Percentiles rank a stretch among this genome's conserved stretches.
These are phyloP conservation scores for Cheilosia scutellata DNA, from an alignment of 2,888 invertebrate species.

Conservation along the genomic window DNA sequence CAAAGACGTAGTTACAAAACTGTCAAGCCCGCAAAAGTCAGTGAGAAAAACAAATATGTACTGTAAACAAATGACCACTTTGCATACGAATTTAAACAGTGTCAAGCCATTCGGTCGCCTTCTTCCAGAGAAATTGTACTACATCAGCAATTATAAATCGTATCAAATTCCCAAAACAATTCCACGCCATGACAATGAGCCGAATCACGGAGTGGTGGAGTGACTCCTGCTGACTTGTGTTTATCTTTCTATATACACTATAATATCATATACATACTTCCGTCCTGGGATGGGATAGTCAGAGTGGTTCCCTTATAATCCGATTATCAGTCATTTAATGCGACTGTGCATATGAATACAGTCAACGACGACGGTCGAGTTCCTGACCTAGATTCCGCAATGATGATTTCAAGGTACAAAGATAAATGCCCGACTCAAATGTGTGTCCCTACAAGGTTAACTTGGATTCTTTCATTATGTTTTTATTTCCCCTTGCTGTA, in stretches of 20 bases:
- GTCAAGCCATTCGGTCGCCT: neutral
- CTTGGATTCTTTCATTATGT: slow-evolving; percentile 36
- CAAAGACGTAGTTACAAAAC: no score
- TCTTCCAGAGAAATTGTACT: slow-evolving; percentile 56
- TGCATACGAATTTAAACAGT: neutral
- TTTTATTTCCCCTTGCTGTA: slow-evolving; percentile 1
- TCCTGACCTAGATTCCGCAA: slow-evolving; percentile 72
- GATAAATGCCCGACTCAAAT: slow-evolving; percentile 55
- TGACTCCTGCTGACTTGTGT: slow-evolving; percentile 34
- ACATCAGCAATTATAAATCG: slow-evolving; percentile 62
- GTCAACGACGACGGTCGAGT: slow-evolving; percentile 36
- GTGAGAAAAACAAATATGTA: no score
- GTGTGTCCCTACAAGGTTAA: slow-evolving; percentile 50
- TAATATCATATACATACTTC: neutral
- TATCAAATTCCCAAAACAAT: slow-evolving; percentile 50
- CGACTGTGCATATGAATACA: slow-evolving; percentile 58
- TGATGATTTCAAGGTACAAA: slow-evolving; percentile 68
- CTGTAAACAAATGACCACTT: neutral
- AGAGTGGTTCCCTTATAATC: slow-evolving; percentile 27
- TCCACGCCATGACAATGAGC: slow-evolving; percentile 23
- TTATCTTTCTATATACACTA: slow-evolving; percentile 24
- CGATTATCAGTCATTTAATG: slow-evolving; percentile 64
- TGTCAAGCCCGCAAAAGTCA: no score
- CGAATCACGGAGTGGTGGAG: slow-evolving; percentile 22
- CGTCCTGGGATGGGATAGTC: slow-evolving; percentile 34